Base-by-base conservation (phyloP, 2,797 vertebrate species). In the Sus cebifrons region DNA sequence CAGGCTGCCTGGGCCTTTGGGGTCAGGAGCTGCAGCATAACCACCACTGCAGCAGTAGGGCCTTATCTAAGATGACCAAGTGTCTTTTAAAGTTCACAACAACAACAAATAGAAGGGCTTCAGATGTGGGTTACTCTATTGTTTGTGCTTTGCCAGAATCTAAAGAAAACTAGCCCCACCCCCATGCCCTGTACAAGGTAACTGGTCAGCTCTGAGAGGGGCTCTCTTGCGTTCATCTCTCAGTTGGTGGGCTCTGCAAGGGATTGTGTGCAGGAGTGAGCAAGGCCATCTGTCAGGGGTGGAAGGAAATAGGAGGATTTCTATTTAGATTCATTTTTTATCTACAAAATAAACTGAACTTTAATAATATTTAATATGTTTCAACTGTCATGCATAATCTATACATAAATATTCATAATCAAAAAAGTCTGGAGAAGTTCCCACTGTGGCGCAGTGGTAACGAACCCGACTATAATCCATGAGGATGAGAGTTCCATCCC, bases 291-390 rank as follows among this genome's bases (percentile, higher is more conserved):
- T 78, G 11, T 40, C 15, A 4, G 36, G n/a, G 27, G 11, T 5
- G 11, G n/a, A 21, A 27, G 21, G 81, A 64, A 56, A 60, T 32
- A 78, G 17, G 58, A 70, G 40, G 52, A 92, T 64, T 96, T 94
- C 62, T 65, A 56, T 17, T 62, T 78, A 75, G 18, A 52, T 16
- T 64, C 70, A 36, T 29, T 67, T 83, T 89, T 92, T 62, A 96
- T 52, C 40, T 73, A 74, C 82, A 93, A 96, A 73, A n/a, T 5
- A 91, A 96, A 82, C 44, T 44, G 36, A 88, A 75, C 54, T 74
- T 77, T 79, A 56, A 52, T 74, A 75, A 82, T 54, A 56, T 27
- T 86, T 77, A 86, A 7, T 60, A 74, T 27, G 65, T 79, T 75
- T 81, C 77, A 10, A 79, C 40, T 70, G 0, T 58, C 54, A 13